phyloP scores from a whole-genome alignment of 2,888 invertebrate genomes.

The Caenorhabditis virilis region DNA sequence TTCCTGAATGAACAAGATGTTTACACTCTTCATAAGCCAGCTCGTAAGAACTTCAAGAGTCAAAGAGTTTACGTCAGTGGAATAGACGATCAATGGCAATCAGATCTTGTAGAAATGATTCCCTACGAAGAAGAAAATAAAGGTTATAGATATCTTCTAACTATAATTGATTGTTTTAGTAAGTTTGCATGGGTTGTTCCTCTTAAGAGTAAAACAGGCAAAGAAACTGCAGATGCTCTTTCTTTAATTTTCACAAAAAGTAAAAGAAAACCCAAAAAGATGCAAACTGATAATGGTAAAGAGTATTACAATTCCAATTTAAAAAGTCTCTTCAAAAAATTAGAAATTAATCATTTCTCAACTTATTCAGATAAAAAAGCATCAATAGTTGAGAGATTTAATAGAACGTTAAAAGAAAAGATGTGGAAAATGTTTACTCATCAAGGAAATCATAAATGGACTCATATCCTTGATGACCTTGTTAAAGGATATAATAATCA shows the following conservation, averaged over 20 bases:
- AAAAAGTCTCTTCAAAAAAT: too few species aligned
- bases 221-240: constrained; percentile 41
- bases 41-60: constrained; percentile 44
- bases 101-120: constrained; percentile 47
- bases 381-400: too few species aligned
- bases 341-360: constrained; percentile 39
- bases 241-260: constrained; percentile 22
- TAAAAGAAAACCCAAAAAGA: constrained; percentile 48
- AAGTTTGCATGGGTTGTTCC: too few species aligned
- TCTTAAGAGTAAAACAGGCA: too few species aligned
- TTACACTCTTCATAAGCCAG: constrained; percentile 47
- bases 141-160: constrained; percentile 31
- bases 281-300: constrained; percentile 51
- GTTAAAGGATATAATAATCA: constrained; percentile 44
- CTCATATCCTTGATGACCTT: constrained; percentile 35
- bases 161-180: constrained; percentile 23
- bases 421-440: constrained; percentile 48
- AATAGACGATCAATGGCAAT: constrained; percentile 50
- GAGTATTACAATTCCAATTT: too few species aligned
- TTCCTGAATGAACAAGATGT: constrained; percentile 41
- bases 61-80: constrained; percentile 41
- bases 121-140: constrained; percentile 46
- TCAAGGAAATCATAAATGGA: too few species aligned
- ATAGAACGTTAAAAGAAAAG: too few species aligned
- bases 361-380: constrained; percentile 47